Base-by-base conservation (phyloP, 2,797 vertebrate genomes). In the Myripristis jacobus region DNA sequence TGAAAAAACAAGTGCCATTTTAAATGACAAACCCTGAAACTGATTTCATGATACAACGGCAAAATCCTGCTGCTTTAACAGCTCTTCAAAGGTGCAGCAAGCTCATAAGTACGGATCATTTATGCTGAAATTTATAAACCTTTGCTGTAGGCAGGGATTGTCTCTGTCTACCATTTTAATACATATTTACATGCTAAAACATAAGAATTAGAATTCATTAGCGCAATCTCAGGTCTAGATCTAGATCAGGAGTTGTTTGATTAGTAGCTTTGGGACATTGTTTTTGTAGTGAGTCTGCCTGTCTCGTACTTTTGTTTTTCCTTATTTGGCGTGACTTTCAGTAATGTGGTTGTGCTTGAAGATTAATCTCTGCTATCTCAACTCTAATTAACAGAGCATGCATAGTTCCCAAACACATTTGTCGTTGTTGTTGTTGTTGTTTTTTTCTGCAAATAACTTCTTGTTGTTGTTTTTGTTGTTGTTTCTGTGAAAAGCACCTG, bases 201-300 rank as follows among this genome's bases (percentile, higher is more conserved):
- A 94, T 77, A 91, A 75, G 89, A 94, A 94, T 94, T 94, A 94
- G 91, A 94, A 94, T 94, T 93, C 91, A 94, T 94, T 94, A 94
- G 91, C 83, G 77, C 86, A 93, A 94, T 94, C 93, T 92, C 85
- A 87, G 85, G 86, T 92, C 89, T 89, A 77, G 82, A 94, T 94
- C 93, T 93, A 92, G 91, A 94, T 93, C 81, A 61, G 77, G 89
- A 92, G 93, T 94, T 94, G 93, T 94, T 89, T 94, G 92, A 95
- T 94, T 93, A 94, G 92, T 91, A 86, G 92, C 94, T 94, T 70
- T 83, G 89, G 92, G 93, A 93, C 91, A 92, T 87, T 84, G 89
- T 91, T 90, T 92, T 93, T 93, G 92, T 91, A 88, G 86, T 71
- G 78, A 86, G 85, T 75, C 85, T 87, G 88, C 86, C 88, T 89